These are phyloP conservation scores for Pelecanus crispus DNA, from an alignment of 2,113 vertebrate genomes.

Conservation along the genomic window DNA sequence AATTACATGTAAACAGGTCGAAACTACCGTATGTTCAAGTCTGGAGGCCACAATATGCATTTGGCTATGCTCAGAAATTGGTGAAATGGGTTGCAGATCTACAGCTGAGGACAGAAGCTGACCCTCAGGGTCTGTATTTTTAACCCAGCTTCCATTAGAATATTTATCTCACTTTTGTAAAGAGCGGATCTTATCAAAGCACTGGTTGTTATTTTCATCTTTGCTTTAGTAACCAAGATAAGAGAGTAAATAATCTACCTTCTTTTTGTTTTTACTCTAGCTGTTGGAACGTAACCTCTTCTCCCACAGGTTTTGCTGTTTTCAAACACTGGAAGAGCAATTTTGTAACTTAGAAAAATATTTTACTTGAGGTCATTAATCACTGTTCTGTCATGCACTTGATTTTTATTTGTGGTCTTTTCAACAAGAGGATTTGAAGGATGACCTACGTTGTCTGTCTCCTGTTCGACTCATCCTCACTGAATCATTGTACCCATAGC, in stretches of 20 bases:
- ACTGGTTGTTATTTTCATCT: constrained; percentile 1
- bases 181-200: constrained; percentile 24
- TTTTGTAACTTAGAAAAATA: constrained; percentile 34
- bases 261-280: not conserved
- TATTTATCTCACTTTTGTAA: constrained; percentile 29
- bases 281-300: constrained; percentile 33
- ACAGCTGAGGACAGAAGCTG: constrained; percentile 8
- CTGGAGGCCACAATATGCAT: constrained; percentile 2
- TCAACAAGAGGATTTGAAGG: constrained; percentile 31
- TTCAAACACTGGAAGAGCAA: constrained; percentile 19
- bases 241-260: constrained; percentile 47
- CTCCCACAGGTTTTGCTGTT: constrained; percentile 15
- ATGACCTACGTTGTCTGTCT: not conserved
- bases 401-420: constrained; percentile 32
- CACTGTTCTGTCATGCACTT: constrained; percentile 25
- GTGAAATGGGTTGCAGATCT: not conserved
- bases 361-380: constrained; percentile 26
- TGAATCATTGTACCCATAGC: not conserved
- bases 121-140: not conserved
- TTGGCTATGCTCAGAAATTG: not conserved
- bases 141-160: constrained; percentile 11
- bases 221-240: constrained; percentile 30
- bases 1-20: not conserved
- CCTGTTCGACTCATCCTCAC: not conserved
- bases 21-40: not conserved